Evolutionary conservation across 2,888 invertebrate genomes (phyloP).

Genomic region (Mesorhabditis spiculigera): DNA sequence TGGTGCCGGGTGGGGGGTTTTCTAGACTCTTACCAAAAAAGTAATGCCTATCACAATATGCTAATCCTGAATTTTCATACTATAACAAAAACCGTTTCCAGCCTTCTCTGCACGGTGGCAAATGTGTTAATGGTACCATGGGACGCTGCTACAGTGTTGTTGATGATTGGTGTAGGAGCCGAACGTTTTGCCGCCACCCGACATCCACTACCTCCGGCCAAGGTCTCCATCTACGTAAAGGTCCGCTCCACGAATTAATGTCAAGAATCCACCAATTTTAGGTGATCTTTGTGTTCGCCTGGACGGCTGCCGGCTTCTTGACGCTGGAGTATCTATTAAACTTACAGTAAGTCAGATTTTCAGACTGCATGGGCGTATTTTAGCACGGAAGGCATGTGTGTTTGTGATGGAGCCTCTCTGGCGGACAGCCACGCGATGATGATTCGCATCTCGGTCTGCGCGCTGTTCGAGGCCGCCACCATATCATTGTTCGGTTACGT

Average conservation of each 20-base stretch:
- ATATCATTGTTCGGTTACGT: slow-evolving; percentile 28
- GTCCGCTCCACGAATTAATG: neutral
- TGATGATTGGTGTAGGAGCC: slow-evolving; percentile 24
- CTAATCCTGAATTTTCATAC: too few species aligned
- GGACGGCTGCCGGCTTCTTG: slow-evolving; percentile 20
- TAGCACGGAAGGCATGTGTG: slow-evolving; percentile 22
- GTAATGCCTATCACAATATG: too few species aligned
- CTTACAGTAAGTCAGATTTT: slow-evolving; percentile 18
- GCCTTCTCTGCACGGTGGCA: slow-evolving; percentile 19
- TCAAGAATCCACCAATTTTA: slow-evolving; percentile 6
- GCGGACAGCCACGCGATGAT: slow-evolving; percentile 21
- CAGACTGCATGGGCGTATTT: neutral
- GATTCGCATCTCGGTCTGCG: slow-evolving; percentile 20
- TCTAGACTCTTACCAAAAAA: too few species aligned
- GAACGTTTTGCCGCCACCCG: slow-evolving; percentile 25
- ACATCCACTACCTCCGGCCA: slow-evolving; percentile 19
- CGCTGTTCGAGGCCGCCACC: slow-evolving; percentile 23
- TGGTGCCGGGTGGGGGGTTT: too few species aligned
- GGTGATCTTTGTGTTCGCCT: slow-evolving; percentile 19
- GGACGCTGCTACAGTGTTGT: slow-evolving; percentile 25
- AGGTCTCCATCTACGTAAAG: slow-evolving; percentile 22
- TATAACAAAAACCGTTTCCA: slow-evolving; percentile 10
- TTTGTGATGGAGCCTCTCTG: slow-evolving; percentile 28
- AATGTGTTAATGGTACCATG: slow-evolving; percentile 27
- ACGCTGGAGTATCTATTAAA: slow-evolving; percentile 22